Percentiles rank a stretch among this genome's conserved stretches.
Conservation (phyloP, 2,888 invertebrate genomes). For the Ectemnius lituratus region DNA sequence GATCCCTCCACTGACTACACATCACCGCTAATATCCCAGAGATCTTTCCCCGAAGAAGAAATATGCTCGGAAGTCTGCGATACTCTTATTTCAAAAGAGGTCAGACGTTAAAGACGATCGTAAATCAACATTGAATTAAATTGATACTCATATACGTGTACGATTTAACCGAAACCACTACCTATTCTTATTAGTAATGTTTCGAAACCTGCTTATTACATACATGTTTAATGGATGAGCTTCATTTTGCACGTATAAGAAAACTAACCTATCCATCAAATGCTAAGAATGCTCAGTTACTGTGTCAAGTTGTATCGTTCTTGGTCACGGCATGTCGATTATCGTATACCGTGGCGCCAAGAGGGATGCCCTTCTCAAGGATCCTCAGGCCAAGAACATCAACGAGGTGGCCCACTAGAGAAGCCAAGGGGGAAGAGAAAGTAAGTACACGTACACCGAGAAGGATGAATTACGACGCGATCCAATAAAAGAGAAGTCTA, state of each 20-base stretch:
- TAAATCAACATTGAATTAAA: conserved; percentile 10
- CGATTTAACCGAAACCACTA: no score
- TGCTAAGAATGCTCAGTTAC: no score
- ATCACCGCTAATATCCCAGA: conserved; percentile 3
- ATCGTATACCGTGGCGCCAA: conserved; percentile 19
- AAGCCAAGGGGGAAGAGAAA: conserved; percentile 15
- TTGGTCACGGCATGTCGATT: background rate
- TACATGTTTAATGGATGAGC: no score
- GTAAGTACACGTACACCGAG: conserved; percentile 2
- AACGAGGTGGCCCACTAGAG: conserved; percentile 40
- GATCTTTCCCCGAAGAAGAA: background rate
- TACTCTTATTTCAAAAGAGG: background rate
- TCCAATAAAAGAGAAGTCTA: background rate
- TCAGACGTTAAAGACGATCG: background rate
- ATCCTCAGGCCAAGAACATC: conserved; percentile 31
- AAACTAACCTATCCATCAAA: background rate
- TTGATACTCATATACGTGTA: background rate
- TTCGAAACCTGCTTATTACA: no score
- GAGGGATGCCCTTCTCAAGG: conserved; percentile 17
- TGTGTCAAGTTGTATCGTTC: no score
- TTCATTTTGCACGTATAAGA: background rate
- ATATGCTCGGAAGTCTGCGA: background rate
- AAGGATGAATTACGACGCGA: conserved; percentile 13
- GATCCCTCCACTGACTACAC: conserved; percentile 11
- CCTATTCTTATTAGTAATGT: no score